A percentile compares a stretch with the other conserved stretches of the same genome.
These are phyloP conservation scores for Diplolepis rosae DNA, from an alignment of 2,888 invertebrate species.

Conservation along the genomic window DNA sequence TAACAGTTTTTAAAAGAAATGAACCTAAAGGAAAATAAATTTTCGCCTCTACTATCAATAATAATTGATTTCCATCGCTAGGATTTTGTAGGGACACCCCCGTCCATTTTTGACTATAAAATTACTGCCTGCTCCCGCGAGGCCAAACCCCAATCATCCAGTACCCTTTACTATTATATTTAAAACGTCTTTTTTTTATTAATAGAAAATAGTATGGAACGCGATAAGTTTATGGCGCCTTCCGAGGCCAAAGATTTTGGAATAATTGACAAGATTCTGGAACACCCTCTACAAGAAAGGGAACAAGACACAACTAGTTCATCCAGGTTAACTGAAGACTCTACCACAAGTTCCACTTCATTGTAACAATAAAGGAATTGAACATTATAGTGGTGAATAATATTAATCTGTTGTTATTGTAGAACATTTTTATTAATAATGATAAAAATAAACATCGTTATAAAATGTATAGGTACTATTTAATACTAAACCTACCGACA, in stretches of 20 bases:
- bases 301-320: constrained; percentile 43
- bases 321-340: constrained; percentile 33
- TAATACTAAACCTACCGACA: too few relatives aligned
- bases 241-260: constrained; percentile 93
- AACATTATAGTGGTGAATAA: not conserved
- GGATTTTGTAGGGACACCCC: too few relatives aligned
- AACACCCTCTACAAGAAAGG: constrained; percentile 79
- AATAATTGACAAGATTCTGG: constrained; percentile 93
- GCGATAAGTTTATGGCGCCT: constrained; percentile 96
- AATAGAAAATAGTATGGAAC: constrained; percentile 89
- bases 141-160: too few relatives aligned
- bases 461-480: constrained; percentile 65
- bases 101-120: too few relatives aligned
- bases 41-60: too few relatives aligned
- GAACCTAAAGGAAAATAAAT: too few relatives aligned
- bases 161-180: too few relatives aligned
- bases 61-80: too few relatives aligned
- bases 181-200: too few relatives aligned
- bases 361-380: not conserved
- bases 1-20: too few relatives aligned
- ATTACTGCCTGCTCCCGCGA: too few relatives aligned
- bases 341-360: constrained; percentile 35
- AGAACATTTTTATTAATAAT: constrained; percentile 19
- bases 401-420: constrained; percentile 6
- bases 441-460: constrained; percentile 36